Evolutionary conservation across 2,888 invertebrate species (phyloP).

Genomic region (Pristionchus entomophagus): DNA sequence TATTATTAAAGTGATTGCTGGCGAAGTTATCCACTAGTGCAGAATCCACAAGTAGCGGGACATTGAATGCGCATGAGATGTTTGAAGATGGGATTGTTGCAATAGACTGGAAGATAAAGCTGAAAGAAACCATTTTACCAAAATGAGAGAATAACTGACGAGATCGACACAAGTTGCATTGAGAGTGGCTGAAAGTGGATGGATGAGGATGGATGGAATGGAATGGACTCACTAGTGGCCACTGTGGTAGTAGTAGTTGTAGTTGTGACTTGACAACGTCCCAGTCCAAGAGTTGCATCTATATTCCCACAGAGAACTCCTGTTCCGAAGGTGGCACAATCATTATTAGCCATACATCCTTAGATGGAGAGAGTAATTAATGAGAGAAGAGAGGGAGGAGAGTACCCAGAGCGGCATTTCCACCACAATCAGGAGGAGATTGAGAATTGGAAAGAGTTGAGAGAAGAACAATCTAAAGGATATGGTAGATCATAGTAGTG

Average conservation of each 20-base stretch:
- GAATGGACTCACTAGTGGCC: not conserved
- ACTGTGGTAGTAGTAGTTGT: not conserved
- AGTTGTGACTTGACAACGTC: not conserved
- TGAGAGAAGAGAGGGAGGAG: not conserved
- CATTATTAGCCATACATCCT: not conserved
- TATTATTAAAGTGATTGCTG: too few relatives aligned
- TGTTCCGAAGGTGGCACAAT: not conserved
- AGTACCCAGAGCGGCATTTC: not conserved
- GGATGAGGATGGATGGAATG: not conserved
- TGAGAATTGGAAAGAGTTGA: not conserved
- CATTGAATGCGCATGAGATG: too few relatives aligned
- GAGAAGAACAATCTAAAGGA: not conserved
- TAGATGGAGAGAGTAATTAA: not conserved
- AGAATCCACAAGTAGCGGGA: too few relatives aligned
- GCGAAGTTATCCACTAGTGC: too few relatives aligned
- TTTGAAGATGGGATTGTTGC: too few relatives aligned
- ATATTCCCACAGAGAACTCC: not conserved
- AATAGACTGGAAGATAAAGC: too few relatives aligned
- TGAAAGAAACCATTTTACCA: too few relatives aligned
- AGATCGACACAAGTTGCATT: not conserved
- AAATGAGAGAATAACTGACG: not conserved
- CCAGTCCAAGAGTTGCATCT: not conserved
- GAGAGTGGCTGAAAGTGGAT: not conserved
- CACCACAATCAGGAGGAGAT: conserved; percentile 9
- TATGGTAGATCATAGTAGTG: not conserved